These are phyloP conservation scores for Hippasteria phrygiana DNA, from an alignment of 53 echinoderm and acorn worm genomes.

Conservation along the genomic window DNA sequence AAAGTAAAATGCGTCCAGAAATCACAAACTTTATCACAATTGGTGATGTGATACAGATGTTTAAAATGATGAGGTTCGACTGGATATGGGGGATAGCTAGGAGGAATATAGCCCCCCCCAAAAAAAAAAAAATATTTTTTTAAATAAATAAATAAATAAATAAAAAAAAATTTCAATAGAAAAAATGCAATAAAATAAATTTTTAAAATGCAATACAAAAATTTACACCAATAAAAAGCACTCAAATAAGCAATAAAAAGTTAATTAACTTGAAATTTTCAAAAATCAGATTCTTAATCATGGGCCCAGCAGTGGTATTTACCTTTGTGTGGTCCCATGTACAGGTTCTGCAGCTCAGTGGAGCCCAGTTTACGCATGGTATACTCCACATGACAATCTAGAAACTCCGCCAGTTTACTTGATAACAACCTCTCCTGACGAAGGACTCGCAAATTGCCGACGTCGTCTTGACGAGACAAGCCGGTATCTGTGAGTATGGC, in stretches of 20 bases:
- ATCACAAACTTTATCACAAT: not conserved
- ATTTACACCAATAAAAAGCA: no score
- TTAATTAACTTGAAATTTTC: not conserved
- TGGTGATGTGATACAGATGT: not conserved
- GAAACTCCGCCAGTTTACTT: slow-evolving; percentile 88
- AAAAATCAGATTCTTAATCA: no score
- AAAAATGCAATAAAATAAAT: no score
- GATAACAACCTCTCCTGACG: slow-evolving; percentile 86
- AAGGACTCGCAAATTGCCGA: slow-evolving; percentile 66
- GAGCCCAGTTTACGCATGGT: slow-evolving; percentile 81
- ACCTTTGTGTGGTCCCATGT: slow-evolving; percentile 76
- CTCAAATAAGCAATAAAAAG: not conserved
- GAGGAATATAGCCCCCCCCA: no score
- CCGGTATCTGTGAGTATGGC: not conserved
- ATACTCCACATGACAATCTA: slow-evolving; percentile 91
- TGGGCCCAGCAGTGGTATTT: not conserved
- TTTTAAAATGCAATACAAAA: no score
- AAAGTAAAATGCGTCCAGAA: not conserved
- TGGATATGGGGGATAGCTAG: not conserved
- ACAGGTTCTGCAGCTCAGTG: slow-evolving; percentile 81
- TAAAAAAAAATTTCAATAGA: no score
- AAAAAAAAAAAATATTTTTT: no score
- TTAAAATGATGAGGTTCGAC: not conserved
- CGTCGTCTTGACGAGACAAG: not conserved
- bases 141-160: no score